Base-by-base conservation (phyloP, 53 echinoderm and acorn worm species). In the Astropecten irregularis region DNA sequence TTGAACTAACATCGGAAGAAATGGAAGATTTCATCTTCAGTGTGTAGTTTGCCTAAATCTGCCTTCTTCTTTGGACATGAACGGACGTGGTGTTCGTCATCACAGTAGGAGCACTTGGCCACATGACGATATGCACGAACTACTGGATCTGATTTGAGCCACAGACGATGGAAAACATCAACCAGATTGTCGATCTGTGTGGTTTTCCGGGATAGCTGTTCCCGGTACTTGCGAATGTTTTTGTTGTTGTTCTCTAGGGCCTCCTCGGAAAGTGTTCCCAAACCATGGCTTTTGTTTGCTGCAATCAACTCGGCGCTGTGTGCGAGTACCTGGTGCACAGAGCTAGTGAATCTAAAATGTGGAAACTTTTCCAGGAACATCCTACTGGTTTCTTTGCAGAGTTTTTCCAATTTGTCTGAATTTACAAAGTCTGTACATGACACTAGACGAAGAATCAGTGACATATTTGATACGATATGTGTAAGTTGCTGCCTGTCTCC, bases 391-490 rank as follows among this genome's bases (percentile, higher is more conserved):
- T 42, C 68, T 9, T 68, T 68, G 46, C 68, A 68, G 26, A 68
- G 68, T 9, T 25, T 37, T 28, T 68, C 47, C 16, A 46, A 20
- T 37, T 44, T 68, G 11, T 68, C 68, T 10, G 68, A 46, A 26
- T 68, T 68, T 26, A 68, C 47, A 26, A 68, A 46, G 22, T 68
- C 68, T 46, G 68, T 16, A 37, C 44, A 27, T 21, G 68, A 68
- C 26, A 68, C 68, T 0, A 68, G 68, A 47, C 68, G 32, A 1
- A 68, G 68, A 44, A 68, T 46, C 2, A 68, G 7, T 3, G 66
- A 68, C 46, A 68, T 68, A 19, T 42, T 68, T 25, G 15, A n/a
- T 20, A 68, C 46, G 14, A 68, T 27, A 13, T 44, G 44, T 8
- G 26, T 26, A 68, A 44, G 8, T 22, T 42, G 44, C 35, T 33